These are phyloP conservation scores for Taenioides sp. DNA, from an alignment of 2,797 vertebrate genomes.

Conservation along the genomic window DNA sequence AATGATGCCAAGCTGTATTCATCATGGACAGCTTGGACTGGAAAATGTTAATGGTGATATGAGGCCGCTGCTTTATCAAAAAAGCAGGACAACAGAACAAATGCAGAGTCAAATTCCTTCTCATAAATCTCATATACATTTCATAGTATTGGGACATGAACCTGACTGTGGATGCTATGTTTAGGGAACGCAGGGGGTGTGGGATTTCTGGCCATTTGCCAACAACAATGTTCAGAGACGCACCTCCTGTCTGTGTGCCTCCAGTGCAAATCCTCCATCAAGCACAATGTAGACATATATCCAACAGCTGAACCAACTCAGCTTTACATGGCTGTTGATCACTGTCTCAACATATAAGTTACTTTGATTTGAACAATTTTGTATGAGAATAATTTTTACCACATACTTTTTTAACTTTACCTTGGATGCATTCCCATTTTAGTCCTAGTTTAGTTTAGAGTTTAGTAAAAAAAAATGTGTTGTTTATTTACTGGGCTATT, in stretches of 20 bases:
- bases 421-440: no score
- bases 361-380: not conserved
- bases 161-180: conserved; percentile 12
- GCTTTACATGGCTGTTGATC: conserved; percentile 28
- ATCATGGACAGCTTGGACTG: no score
- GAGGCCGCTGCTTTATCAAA: not conserved
- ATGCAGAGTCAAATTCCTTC: conserved; percentile 23
- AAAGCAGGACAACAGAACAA: conserved; percentile 33
- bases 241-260: conserved; percentile 5
- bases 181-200: not conserved
- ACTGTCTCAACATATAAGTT: conserved; percentile 21
- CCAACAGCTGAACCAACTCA: conserved; percentile 41
- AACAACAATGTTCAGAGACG: conserved; percentile 39
- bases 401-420: no score
- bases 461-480: no score
- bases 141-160: conserved; percentile 14
- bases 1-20: no score
- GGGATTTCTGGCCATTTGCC: conserved; percentile 27
- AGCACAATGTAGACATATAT: conserved; percentile 2
- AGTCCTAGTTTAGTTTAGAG: no score
- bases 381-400: not conserved
- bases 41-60: no score
- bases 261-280: conserved; percentile 16
- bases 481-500: no score
- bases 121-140: not conserved